Evolutionary conservation across 2,888 invertebrate genomes (phyloP).

Genomic region (Deilephila porcellus): DNA sequence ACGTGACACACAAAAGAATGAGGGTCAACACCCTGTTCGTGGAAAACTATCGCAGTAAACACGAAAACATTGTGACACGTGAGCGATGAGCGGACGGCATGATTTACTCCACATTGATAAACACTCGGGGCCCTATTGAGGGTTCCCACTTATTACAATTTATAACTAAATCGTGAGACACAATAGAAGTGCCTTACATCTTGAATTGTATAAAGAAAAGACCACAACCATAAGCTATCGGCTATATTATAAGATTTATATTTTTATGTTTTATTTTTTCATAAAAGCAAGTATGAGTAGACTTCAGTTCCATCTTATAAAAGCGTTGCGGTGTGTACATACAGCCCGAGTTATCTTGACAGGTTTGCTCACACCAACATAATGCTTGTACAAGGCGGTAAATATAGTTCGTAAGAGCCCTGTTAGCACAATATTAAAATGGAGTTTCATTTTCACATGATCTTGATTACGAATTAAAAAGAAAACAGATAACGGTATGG

Average conservation of each 20-base stretch:
- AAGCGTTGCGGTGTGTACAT: conserved; percentile 63
- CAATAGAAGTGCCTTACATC: not conserved
- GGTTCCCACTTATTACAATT: conserved; percentile 29
- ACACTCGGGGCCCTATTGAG: conserved; percentile 46
- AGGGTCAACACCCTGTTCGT: conserved; percentile 48
- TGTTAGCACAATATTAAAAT: conserved; percentile 63
- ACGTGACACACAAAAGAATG: conserved; percentile 39
- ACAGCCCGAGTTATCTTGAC: conserved; percentile 77
- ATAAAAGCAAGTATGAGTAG: conserved; percentile 45
- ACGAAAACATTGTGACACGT: conserved; percentile 46
- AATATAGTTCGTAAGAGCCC: conserved; percentile 70
- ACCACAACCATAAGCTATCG: not conserved
- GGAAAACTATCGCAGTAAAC: conserved; percentile 53
- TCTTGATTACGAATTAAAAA: conserved; percentile 22
- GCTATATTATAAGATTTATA: not conserved
- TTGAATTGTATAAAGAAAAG: not conserved
- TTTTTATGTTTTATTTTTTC: not conserved
- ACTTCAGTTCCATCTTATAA: conserved; percentile 66
- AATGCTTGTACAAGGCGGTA: conserved; percentile 52
- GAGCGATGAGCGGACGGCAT: conserved; percentile 48
- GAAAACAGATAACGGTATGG: conserved; percentile 37
- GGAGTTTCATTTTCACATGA: conserved; percentile 31
- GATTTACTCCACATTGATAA: conserved; percentile 48
- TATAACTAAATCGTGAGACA: not conserved
- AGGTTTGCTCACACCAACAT: conserved; percentile 69